Conservation (phyloP, 2,113 vertebrate species). For the Coreoperca whiteheadi region DNA sequence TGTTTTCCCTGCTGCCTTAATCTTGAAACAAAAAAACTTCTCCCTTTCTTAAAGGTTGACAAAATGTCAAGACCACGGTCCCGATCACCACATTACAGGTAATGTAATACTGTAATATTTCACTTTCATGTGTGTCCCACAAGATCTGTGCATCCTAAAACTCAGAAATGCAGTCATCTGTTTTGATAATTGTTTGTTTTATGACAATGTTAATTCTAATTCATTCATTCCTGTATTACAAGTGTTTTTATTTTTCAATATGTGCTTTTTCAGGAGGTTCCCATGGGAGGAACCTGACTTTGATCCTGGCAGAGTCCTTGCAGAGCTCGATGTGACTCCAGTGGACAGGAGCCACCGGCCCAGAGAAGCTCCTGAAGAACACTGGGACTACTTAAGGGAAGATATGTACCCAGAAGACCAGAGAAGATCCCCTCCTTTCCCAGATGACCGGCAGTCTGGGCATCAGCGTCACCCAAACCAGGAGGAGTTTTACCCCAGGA, state of each 20-base stretch:
- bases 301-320: conserved; percentile 61
- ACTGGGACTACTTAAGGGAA: conserved; percentile 57
- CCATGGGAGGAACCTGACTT: conserved; percentile 69
- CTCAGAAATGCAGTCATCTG: background rate
- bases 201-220: background rate
- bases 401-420: conserved; percentile 42
- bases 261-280: conserved; percentile 66
- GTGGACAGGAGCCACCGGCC: conserved; percentile 33
- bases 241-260: background rate
- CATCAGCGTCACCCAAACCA: conserved; percentile 35
- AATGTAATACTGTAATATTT: too few species aligned
- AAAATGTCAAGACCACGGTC: conserved; percentile 80
- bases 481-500: conserved; percentile 45
- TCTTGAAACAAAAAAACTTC: background rate
- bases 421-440: conserved; percentile 57
- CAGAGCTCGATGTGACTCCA: conserved; percentile 24
- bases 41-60: conserved; percentile 61
- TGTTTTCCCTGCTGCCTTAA: background rate
- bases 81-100: conserved; percentile 79
- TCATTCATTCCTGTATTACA: background rate
- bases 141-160: background rate
- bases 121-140: background rate
- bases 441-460: conserved; percentile 24
- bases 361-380: conserved; percentile 54
- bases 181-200: background rate